phyloP scores from a whole-genome alignment of 2,888 invertebrate species.

The Stratiomys singularior region DNA sequence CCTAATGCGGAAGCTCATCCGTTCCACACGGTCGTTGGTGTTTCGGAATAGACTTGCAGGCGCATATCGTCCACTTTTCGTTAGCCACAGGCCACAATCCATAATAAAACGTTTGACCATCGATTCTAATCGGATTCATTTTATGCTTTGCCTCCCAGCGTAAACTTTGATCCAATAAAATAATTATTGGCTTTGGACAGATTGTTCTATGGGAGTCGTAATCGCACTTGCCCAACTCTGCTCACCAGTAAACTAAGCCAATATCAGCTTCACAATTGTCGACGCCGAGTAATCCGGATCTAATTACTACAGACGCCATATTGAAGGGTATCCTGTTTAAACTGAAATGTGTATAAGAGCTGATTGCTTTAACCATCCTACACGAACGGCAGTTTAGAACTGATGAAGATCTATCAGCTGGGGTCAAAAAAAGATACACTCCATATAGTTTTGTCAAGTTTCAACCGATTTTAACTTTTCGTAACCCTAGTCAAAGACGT shows the following conservation, averaged over 20 bases:
- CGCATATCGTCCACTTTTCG: background rate
- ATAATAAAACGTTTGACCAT: constrained; percentile 33
- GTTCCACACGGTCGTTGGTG: constrained; percentile 12
- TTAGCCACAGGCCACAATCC: background rate
- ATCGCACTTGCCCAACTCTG: background rate
- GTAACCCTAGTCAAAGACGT: too few relatives aligned
- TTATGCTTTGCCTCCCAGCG: background rate
- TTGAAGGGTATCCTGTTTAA: too few relatives aligned
- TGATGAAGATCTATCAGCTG: too few relatives aligned
- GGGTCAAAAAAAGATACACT: too few relatives aligned
- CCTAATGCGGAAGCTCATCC: constrained; percentile 25
- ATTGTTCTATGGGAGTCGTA: background rate
- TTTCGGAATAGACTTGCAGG: constrained; percentile 31
- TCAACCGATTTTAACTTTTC: too few relatives aligned
- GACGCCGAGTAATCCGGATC: constrained; percentile 1
- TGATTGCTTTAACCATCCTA: too few relatives aligned
- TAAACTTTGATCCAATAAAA: constrained; percentile 33
- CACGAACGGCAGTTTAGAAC: too few relatives aligned
- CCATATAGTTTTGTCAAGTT: too few relatives aligned
- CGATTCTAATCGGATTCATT: constrained; percentile 36
- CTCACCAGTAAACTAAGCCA: background rate
- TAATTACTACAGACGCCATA: background rate
- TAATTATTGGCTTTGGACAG: constrained; percentile 3
- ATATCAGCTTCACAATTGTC: background rate
- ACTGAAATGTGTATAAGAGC: too few relatives aligned